Conservation (phyloP, 2,797 vertebrate species). For the Gouania willdenowi region DNA sequence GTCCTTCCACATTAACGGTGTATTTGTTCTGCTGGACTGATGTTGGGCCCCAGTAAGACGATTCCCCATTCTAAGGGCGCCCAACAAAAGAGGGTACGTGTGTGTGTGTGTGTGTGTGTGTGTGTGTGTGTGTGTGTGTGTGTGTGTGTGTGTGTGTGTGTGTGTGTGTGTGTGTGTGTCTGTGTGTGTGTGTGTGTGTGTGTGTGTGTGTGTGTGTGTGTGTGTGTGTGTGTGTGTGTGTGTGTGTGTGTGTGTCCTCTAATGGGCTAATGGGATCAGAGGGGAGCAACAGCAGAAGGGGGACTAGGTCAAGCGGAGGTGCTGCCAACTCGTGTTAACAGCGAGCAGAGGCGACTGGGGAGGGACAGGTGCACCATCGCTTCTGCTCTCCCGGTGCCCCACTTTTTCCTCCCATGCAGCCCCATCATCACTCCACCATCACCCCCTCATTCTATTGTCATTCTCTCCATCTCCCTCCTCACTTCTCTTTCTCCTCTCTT, state of each 20-base stretch:
- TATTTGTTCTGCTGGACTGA: constrained; percentile 51
- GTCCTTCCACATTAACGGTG: constrained; percentile 59
- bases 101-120: constrained; percentile 8
- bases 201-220: too few species aligned
- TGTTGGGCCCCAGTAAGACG: constrained; percentile 45
- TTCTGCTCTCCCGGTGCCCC: constrained; percentile 35
- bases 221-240: constrained; percentile 4
- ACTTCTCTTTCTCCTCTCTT: too few species aligned
- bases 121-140: constrained; percentile 4
- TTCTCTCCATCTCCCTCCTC: background rate
- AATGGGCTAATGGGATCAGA: constrained; percentile 75
- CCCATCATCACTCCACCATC: constrained; percentile 13
- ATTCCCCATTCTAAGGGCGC: constrained; percentile 17
- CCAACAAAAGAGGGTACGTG: constrained; percentile 11
- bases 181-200: constrained; percentile 11
- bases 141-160: constrained; percentile 13
- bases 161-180: constrained; percentile 4
- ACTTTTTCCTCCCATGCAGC: constrained; percentile 6
- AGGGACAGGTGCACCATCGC: constrained; percentile 65
- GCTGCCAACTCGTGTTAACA: constrained; percentile 74
- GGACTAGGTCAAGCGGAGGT: constrained; percentile 67
- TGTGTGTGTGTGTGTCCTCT: constrained; percentile 24
- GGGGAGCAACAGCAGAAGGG: constrained; percentile 41
- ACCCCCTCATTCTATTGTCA: constrained; percentile 25
- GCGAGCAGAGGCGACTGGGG: constrained; percentile 35